Base-by-base conservation (phyloP, 53 echinoderm and acorn worm genomes). In the Temnopleurus reevesii region DNA sequence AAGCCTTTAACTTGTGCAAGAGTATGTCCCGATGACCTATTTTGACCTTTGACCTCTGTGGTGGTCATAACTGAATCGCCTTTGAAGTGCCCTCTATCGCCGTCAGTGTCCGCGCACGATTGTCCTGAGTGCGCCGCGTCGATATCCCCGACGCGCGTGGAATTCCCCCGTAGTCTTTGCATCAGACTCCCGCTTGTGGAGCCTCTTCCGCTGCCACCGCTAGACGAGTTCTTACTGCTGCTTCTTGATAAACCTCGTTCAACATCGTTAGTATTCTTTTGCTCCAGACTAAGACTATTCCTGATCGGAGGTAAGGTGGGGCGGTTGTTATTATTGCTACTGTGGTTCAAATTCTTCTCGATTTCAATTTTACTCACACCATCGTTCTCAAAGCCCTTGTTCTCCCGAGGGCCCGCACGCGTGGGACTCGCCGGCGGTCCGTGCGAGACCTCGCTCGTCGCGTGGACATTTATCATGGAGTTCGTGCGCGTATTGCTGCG, bases 401-500 rank as follows among this genome's bases (percentile, higher is more conserved):
- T 86, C 26, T 41, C 86, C 46, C 46, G 86, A 2, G 60, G 86
- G 30, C 86, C 86, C 46, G 58, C 25, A 17, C 49, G 53, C 6
- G 38, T 83, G 5, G 83, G 83, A 26, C 41, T 63, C 10, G 60
- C 46, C 5, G 86, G 63, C 29, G 60, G 86, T n/a, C n/a, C n/a
- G 63, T 2, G 28, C 26, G 46, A 27, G 13, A 61, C 63, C 29
- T 86, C 86, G 43, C 58, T 84, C 9, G 64, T 86, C 13, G 45
- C 8, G 55, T 53, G 53, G 26, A 63, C 47, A 30, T 86, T 86
- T 46, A 2, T 59, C 86, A 86, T 63, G 25, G 86, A 86, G 63
- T 86, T 86, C 43, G 86, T 86, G 45, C 81, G 30, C 81, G 96
- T 96, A 49, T 95, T 95, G 30, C 92, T 95, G 4, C 95, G 66